Conservation (phyloP, 2,888 invertebrate genomes). For the Ceramica pisi region DNA sequence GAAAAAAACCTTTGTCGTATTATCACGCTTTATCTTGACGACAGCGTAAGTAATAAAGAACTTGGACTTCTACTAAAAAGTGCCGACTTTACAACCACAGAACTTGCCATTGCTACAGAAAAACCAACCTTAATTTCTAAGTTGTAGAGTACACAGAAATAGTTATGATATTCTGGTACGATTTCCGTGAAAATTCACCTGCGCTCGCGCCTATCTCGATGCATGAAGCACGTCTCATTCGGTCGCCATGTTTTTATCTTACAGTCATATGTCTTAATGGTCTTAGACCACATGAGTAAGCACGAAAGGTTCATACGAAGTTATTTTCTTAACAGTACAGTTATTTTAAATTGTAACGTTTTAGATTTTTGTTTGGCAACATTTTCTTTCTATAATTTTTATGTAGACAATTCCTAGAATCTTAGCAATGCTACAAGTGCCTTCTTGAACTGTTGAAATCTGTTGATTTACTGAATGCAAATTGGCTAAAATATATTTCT, state of each 20-base stretch:
- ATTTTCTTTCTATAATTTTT: neutral
- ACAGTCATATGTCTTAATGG: conserved; percentile 84
- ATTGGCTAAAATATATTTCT: neutral
- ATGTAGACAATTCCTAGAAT: no score
- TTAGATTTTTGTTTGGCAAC: neutral
- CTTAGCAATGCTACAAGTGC: no score
- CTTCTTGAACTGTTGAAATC: no score
- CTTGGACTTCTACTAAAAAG: conserved; percentile 75
- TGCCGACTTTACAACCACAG: conserved; percentile 52
- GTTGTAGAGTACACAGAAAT: conserved; percentile 55
- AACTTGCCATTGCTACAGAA: conserved; percentile 37
- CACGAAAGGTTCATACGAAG: conserved; percentile 78
- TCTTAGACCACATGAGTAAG: conserved; percentile 81
- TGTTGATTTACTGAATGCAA: neutral
- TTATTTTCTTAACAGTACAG: conserved; percentile 48
- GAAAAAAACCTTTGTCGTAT: conserved; percentile 79
- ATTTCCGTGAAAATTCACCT: conserved; percentile 84
- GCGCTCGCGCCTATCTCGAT: conserved; percentile 83
- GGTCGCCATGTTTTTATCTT: conserved; percentile 81
- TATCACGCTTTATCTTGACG: conserved; percentile 82
- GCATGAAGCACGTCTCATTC: conserved; percentile 86
- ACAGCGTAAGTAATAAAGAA: conserved; percentile 84
- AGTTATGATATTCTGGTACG: conserved; percentile 63
- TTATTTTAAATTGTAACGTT: conserved; percentile 29
- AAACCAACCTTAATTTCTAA: conserved; percentile 63